Evolutionary conservation across 2,113 vertebrate genomes (phyloP).

Genomic region (cat (Felis catus)): DNA sequence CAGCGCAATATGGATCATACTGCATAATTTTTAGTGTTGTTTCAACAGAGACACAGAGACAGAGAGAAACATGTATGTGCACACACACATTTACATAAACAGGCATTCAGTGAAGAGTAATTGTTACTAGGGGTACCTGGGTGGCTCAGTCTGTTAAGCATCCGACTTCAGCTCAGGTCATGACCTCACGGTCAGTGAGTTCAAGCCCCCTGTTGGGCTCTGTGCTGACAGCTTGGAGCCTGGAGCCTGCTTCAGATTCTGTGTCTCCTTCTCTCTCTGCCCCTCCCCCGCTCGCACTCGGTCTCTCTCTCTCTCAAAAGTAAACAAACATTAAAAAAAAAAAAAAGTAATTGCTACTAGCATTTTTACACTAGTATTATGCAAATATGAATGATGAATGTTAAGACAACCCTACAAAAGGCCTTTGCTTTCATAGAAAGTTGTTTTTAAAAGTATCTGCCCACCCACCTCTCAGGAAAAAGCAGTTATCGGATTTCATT

Average conservation of each 20-base stretch:
- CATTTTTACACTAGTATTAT: neutral
- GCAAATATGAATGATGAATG: neutral
- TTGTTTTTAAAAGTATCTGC: neutral
- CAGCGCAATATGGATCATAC: neutral
- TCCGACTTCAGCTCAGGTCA: too few species aligned
- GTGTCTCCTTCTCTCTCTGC: too few species aligned
- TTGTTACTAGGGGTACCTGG: neutral
- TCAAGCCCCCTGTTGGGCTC: too few species aligned
- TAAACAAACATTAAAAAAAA: too few species aligned
- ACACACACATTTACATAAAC: neutral
- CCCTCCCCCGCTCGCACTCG: too few species aligned
- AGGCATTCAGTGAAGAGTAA: neutral
- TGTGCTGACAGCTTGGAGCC: too few species aligned
- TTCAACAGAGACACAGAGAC: neutral
- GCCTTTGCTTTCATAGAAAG: neutral
- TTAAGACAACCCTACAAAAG: neutral
- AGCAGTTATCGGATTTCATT: neutral
- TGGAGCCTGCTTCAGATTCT: too few species aligned
- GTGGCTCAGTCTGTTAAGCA: too few species aligned
- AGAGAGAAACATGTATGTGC: neutral
- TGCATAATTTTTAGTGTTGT: neutral
- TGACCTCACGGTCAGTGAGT: too few species aligned
- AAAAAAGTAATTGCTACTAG: neutral
- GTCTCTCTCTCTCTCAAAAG: too few species aligned
- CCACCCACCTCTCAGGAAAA: neutral